Evolutionary conservation across 2,113 vertebrate species (phyloP).

Genomic region (Oenanthe melanoleuca): DNA sequence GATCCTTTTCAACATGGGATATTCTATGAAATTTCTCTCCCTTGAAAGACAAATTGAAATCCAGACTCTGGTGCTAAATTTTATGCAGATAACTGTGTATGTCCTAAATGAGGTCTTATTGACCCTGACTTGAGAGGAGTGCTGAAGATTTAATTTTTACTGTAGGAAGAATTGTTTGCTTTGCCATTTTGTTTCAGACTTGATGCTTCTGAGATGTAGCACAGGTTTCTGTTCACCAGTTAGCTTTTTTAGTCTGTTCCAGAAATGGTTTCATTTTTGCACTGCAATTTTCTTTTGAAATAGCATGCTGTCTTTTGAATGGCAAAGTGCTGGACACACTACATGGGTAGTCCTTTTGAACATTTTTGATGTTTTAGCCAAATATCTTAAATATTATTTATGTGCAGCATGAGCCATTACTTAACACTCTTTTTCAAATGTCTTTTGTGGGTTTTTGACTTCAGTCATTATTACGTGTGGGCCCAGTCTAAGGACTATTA

Average conservation of each 20-base stretch:
- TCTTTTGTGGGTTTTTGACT: background rate
- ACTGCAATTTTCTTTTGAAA: background rate
- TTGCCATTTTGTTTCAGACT: background rate
- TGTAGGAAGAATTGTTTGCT: background rate
- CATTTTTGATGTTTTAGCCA: background rate
- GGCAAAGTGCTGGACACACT: background rate
- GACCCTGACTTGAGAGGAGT: background rate
- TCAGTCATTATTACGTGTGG: background rate
- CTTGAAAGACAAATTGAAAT: background rate
- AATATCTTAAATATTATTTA: background rate
- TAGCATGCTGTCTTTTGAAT: background rate
- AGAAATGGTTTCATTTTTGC: background rate
- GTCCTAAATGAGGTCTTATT: background rate
- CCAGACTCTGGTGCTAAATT: background rate
- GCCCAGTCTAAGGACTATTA: background rate
- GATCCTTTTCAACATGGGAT: background rate
- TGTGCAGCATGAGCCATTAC: background rate
- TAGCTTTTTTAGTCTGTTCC: background rate
- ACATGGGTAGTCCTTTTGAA: background rate
- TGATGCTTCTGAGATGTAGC: background rate
- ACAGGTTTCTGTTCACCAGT: background rate
- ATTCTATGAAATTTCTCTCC: background rate
- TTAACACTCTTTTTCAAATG: background rate
- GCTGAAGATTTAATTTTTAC: background rate
- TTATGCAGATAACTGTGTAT: background rate